Base-by-base conservation (phyloP, 2,888 invertebrate genomes). In the Sinodicranocentrus sp. region DNA sequence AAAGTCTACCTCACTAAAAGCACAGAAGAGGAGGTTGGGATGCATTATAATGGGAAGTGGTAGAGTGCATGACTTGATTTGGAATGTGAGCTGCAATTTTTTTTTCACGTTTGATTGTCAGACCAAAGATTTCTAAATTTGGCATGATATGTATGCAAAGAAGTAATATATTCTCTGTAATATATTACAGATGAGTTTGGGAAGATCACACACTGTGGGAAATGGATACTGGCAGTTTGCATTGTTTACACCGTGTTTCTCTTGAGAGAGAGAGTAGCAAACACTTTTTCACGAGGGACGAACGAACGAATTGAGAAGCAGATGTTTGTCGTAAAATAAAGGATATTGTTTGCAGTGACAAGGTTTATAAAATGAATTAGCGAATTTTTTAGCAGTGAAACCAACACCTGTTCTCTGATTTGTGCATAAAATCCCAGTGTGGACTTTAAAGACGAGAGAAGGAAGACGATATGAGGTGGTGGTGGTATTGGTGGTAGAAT, bases 61-160 rank as follows among this genome's bases (percentile, higher is more conserved):
- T 5, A 17, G n/a, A 52, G n/a, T n/a, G n/a, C 15, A 19, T 57
- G 6, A 5, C 57, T 57, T 23, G 23, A 57, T 23, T 8, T 57
- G 57, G 57, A 57, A 57, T 57, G 6, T n/a, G 57, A 57, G 15
- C 57, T 57, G 57, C 57, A 23, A 48, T 48, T 48, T 48, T 48
- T 48, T 48, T 10, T 48, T 57, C 57, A 13, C n/a, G n/a, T 52
- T 52, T 52, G 57, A 57, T 48, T 48, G 48, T n/a, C 21, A 23
- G 57, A 57, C 19, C 21, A 23, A n/a, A 57, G 57, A 57, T 21
- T 23, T 57, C 57, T 57, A 57, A 57, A 57, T 57, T 57, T 57
- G 57, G 57, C 57, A 3, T 48, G 48, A 48, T 48, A n/a, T 48
- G n/a, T n/a, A 48, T 10, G 10, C 33, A 33, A n/a, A n/a, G 48